Conservation (phyloP, 1,140 invertebrate genomes). For the Drosophila varians region DNA sequence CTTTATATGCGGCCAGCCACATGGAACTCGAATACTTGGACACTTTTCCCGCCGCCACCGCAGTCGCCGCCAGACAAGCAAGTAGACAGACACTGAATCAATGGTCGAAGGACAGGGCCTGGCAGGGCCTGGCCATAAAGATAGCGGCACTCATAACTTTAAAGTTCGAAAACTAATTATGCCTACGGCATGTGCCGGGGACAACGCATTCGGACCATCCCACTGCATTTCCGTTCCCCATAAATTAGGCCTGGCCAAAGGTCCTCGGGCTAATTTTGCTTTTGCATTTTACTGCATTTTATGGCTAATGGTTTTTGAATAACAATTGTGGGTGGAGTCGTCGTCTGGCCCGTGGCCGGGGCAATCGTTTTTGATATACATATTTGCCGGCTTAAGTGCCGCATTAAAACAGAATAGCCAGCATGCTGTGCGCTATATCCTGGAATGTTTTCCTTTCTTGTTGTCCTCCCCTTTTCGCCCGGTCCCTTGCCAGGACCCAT, state of each 20-base stretch:
- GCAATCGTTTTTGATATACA: conserved; percentile 44
- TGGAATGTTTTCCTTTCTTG: background rate
- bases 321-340: conserved; percentile 47
- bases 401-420: conserved; percentile 65
- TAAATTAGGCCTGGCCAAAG: conserved; percentile 59
- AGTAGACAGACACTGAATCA: background rate
- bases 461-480: background rate
- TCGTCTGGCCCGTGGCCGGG: background rate
- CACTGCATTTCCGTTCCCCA: conserved; percentile 55
- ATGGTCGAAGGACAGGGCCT: conserved; percentile 8
- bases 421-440: background rate
- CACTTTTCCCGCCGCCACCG: background rate
- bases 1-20: conserved; percentile 53
- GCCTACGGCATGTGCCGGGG: conserved; percentile 59
- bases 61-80: background rate
- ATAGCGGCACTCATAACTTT: conserved; percentile 78
- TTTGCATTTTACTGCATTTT: conserved; percentile 72
- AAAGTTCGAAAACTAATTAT: conserved; percentile 83
- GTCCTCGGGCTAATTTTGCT: conserved; percentile 56
- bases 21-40: conserved; percentile 28
- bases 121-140: conserved; percentile 66
- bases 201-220: conserved; percentile 10
- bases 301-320: conserved; percentile 80
- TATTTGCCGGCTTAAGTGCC: conserved; percentile 76
- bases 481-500: conserved; percentile 37